Evolutionary conservation across 2,113 vertebrate genomes (phyloP).

Genomic region (Myiozetetes cayanensis): DNA sequence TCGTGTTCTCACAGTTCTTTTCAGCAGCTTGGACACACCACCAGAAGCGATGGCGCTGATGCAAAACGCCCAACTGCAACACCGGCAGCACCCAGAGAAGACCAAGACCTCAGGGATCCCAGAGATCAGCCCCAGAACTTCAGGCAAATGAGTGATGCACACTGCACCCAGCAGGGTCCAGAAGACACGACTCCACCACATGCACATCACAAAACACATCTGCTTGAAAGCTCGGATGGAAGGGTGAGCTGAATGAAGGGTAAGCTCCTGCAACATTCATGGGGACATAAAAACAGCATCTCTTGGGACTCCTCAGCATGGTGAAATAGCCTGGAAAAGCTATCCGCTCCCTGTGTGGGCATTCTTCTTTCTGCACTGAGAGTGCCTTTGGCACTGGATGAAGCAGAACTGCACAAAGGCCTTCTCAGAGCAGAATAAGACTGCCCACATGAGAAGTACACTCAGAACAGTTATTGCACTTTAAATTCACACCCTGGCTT

Average conservation of each 20-base stretch:
- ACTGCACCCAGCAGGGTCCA: not conserved
- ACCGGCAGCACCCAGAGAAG: not conserved
- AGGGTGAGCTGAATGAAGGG: not conserved
- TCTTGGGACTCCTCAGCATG: slow-evolving; percentile 47
- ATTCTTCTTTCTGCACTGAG: slow-evolving; percentile 52
- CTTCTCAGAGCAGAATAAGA: slow-evolving; percentile 35
- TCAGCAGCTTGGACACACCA: not conserved
- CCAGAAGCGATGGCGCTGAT: rapidly evolving
- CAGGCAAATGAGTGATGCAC: not conserved
- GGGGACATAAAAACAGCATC: slow-evolving; percentile 29
- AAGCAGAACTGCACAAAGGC: slow-evolving; percentile 61
- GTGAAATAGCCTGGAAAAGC: slow-evolving; percentile 54
- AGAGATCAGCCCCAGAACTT: not conserved
- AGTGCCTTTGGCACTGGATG: slow-evolving; percentile 50
- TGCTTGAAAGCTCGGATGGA: not conserved
- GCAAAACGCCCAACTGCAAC: not conserved
- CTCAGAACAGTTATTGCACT: slow-evolving; percentile 31
- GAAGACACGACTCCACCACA: not conserved
- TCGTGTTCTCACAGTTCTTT: not conserved
- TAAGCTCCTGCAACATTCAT: not conserved
- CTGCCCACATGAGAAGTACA: slow-evolving; percentile 48
- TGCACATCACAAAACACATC: rapidly evolving
- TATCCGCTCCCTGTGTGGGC: slow-evolving; percentile 52
- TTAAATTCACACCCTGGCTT: slow-evolving; percentile 57
- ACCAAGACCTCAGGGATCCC: not conserved